Evolutionary conservation across 2,797 vertebrate species (phyloP), one percentile per base, ranked within the genome.

Genomic region (Hoplostethus mediterraneus): DNA sequence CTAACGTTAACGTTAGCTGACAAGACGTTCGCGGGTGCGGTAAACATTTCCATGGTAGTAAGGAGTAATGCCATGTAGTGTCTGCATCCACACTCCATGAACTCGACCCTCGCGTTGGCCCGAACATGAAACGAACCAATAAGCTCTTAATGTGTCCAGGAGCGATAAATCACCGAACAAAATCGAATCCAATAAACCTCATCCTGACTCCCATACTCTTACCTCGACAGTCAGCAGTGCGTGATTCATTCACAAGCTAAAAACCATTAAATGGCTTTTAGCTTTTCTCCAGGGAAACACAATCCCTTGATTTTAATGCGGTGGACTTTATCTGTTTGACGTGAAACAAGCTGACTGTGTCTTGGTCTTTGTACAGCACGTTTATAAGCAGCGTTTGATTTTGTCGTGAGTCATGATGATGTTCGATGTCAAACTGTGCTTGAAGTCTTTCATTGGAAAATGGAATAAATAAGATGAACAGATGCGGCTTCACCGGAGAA

Each of bases 91-190:
- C n/a, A 51, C 7, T 10, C 21, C 25, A 54, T 49, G 17, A 69
- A 65, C 38, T 48, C n/a, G 8, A 53, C 25, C 63, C 60, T 30
- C n/a, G 4, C 5, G 45, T 49, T 42, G 38, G 69, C 33, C 25
- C 30, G 8, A 33, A 55, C 59, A 67, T 71, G 62, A 81, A 85
- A 77, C 61, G n/a, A 33, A 61, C 21, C 16, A 76, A 28, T 47
- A 68, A 76, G 80, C 89, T 87, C 85, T 93, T 87, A 93, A 86
- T 86, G 79, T 89, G 87, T 88, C 86, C 12, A 67, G 65, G 33
- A 51, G 83, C 76, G 81, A 73, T 84, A 88, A 82, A 83, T 71
- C 68, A 52, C 14, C 21, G 57, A 73, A 64, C 48, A 42, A 79
- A 82, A 73, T 72, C 61, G 82, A 69, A 75, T 63, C 61, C 73